Base-by-base conservation (phyloP, 2,797 vertebrate genomes). In the Acrocephalus scirpaceus region DNA sequence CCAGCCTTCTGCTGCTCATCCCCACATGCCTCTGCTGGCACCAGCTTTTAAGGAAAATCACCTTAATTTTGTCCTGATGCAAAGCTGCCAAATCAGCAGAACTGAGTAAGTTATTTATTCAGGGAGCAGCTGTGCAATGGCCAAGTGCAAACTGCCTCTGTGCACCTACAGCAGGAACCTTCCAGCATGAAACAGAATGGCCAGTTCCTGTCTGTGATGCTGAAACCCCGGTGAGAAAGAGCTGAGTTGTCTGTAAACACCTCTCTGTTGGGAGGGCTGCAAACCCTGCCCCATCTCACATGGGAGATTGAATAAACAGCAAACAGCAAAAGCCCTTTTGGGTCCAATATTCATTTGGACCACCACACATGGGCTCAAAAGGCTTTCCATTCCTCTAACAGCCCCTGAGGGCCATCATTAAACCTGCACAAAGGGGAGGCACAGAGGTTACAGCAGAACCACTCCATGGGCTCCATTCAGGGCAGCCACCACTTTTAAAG, bases 151-250 rank as follows among this genome's bases (percentile, higher is more conserved):
- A 45, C 47, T 83, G 65, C 78, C 38, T 21, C 58, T 11, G 3
- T 11, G 27, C n/a, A 80, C 38, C 36, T 51, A 32, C 38, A 81
- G 51, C 47, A 69, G 70, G 44, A 7, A 9, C 47, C 44, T 84
- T 75, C 44, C 82, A 13, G 2, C 32, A 15, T 3, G 15, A 61
- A 71, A 56, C 0, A 5, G 13, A 2, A 17, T 0, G 1, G 64
- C 36, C 62, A 30, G 13, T 3, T 76, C 53, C 57, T 11, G 5
- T 13, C 16, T 85, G 64, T 15, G 47, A 29, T n/a, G 66, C 44
- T 1, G 0, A 69, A 69, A 57, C 1, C 7, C 36, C 11, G 0
- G 0, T 13, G 18, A 86, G 56, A 36, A 80, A 25, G 26, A 70
- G 45, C 16, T 4, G 6, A 38, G 12, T 2, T 57, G 13, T 26